Evolutionary conservation across 2,888 invertebrate genomes (phyloP).

Genomic region (Aleiodes testaceus): DNA sequence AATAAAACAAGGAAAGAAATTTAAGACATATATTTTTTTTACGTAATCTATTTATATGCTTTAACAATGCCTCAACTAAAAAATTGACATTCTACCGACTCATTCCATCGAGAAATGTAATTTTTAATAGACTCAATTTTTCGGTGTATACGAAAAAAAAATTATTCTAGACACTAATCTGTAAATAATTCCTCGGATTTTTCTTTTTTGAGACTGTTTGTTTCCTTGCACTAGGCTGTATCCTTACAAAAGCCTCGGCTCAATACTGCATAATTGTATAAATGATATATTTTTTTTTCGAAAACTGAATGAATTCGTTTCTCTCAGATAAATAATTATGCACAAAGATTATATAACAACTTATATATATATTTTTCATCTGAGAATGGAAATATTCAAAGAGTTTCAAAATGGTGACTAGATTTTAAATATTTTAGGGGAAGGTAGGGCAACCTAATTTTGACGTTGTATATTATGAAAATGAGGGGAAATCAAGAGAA

Average conservation of each 20-base stretch:
- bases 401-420: not conserved
- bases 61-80: constrained; percentile 28
- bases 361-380: constrained; percentile 19
- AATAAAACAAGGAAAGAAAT: constrained; percentile 53
- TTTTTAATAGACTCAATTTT: constrained; percentile 25
- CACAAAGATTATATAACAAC: constrained; percentile 12
- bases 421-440: constrained; percentile 8
- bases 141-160: constrained; percentile 24
- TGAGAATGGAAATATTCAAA: constrained; percentile 6
- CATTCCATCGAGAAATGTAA: constrained; percentile 28
- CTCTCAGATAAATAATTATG: not conserved
- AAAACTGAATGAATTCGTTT: not conserved
- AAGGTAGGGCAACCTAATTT: too few relatives aligned
- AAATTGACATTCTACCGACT: constrained; percentile 30
- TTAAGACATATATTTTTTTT: constrained; percentile 15
- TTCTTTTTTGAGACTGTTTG: constrained; percentile 11
- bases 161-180: constrained; percentile 1
- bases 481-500: too few relatives aligned
- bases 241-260: constrained; percentile 24
- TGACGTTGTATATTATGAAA: too few relatives aligned
- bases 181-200: constrained; percentile 7
- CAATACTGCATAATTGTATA: constrained; percentile 27
- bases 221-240: constrained; percentile 14
- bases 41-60: constrained; percentile 29
- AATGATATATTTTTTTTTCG: constrained; percentile 24